Evolutionary conservation across 2,113 vertebrate species (phyloP).

Genomic region (Halcyon malimbica): DNA sequence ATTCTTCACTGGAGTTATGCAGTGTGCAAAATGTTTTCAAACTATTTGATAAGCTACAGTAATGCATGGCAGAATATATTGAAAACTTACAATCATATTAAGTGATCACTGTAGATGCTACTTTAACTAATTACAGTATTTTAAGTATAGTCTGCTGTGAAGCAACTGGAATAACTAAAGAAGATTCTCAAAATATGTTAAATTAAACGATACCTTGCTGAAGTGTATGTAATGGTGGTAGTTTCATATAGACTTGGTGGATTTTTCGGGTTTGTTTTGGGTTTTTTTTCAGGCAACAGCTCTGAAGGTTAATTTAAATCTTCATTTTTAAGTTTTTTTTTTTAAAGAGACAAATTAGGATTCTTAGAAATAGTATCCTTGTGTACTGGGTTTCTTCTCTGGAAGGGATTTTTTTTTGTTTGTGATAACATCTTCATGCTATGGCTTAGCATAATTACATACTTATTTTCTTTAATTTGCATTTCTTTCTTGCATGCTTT

Average conservation of each 20-base stretch:
- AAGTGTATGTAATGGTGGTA: not conserved
- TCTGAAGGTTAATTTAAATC: not conserved
- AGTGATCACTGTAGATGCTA: not conserved
- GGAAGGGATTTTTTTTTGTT: not conserved
- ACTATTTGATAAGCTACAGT: not conserved
- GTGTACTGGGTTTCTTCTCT: not conserved
- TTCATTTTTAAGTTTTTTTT: not conserved
- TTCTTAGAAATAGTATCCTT: not conserved
- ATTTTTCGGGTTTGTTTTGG: not conserved
- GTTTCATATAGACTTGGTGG: not conserved
- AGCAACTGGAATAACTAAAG: not conserved
- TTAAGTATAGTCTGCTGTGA: not conserved
- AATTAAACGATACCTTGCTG: not conserved
- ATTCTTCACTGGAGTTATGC: not conserved
- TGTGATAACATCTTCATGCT: not conserved
- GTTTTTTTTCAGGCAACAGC: not conserved
- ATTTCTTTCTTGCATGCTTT: not conserved
- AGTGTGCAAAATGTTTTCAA: not conserved
- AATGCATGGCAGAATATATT: not conserved
- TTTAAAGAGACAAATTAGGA: not conserved
- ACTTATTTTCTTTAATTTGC: not conserved
- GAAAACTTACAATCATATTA: not conserved
- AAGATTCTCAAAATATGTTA: not conserved
- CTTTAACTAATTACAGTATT: not conserved
- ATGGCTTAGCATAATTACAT: not conserved